phyloP scores from a whole-genome alignment of 1,140 invertebrate genomes.

The Drosophila santomea region DNA sequence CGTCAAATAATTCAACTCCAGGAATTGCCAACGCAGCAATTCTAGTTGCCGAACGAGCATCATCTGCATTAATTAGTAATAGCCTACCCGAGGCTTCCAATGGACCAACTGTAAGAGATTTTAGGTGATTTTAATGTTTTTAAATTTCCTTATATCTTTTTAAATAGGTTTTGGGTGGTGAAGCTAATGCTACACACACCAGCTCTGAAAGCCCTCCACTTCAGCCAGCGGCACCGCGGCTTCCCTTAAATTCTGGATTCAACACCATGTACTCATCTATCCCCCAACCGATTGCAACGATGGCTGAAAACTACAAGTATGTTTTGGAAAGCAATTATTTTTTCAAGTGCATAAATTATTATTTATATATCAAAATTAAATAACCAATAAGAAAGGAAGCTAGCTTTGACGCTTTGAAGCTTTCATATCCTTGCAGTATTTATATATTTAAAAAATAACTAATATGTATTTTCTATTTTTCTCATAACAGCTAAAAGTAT shows the following conservation, averaged over 20 bases:
- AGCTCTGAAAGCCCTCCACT: conserved; percentile 86
- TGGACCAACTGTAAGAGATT: conserved; percentile 57
- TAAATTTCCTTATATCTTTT: background rate
- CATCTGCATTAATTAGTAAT: conserved; percentile 37
- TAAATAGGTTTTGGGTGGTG: conserved; percentile 60
- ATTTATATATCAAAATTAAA: too few species aligned
- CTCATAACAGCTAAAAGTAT: too few species aligned
- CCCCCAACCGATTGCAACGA: conserved; percentile 96
- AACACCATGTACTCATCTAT: conserved; percentile 98
- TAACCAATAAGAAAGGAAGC: too few species aligned
- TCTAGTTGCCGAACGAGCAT: conserved; percentile 23
- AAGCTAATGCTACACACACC: conserved; percentile 58
- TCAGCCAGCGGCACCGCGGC: conserved; percentile 87
- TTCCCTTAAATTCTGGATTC: conserved; percentile 94
- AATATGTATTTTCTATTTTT: too few species aligned
- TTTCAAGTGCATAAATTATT: too few species aligned
- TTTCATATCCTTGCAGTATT: too few species aligned
- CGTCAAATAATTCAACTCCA: conserved; percentile 46
- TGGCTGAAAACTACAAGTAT: conserved; percentile 97
- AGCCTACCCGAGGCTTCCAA: conserved; percentile 59
- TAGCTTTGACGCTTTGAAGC: too few species aligned
- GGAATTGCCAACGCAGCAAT: conserved; percentile 47
- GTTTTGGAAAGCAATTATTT: background rate
- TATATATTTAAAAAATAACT: too few species aligned
- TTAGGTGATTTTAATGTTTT: background rate